phyloP scores from a whole-genome alignment of 2,797 vertebrate species.

The Enteromius fasciolatus region DNA sequence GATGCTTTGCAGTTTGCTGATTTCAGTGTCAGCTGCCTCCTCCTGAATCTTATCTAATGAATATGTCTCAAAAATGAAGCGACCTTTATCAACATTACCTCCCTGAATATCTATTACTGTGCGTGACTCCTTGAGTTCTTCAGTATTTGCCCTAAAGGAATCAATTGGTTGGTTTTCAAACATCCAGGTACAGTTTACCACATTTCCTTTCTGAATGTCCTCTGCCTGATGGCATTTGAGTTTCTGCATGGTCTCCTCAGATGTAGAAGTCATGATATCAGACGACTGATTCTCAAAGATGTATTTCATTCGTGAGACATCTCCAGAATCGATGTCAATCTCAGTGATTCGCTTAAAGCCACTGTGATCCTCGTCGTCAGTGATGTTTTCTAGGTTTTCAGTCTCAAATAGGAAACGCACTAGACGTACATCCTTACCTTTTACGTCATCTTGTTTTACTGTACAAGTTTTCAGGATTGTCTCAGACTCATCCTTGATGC shows the following conservation, averaged over 20 bases:
- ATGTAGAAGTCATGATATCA: conserved; percentile 87
- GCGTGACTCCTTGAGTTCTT: conserved; percentile 69
- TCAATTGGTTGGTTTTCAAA: conserved; percentile 91
- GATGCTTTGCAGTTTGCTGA: conserved; percentile 74
- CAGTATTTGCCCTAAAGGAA: conserved; percentile 76
- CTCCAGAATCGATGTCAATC: conserved; percentile 86
- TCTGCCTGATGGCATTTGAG: conserved; percentile 83
- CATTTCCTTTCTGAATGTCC: conserved; percentile 89
- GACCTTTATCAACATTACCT: conserved; percentile 86
- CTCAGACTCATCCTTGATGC: conserved; percentile 85
- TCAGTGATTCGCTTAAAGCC: conserved; percentile 82
- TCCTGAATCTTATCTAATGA: conserved; percentile 90
- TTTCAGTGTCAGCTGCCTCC: conserved; percentile 72
- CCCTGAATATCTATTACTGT: conserved; percentile 86
- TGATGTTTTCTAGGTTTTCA: conserved; percentile 88
- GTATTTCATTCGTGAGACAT: conserved; percentile 89
- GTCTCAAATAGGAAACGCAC: conserved; percentile 92
- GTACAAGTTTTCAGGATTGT: conserved; percentile 80
- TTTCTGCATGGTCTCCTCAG: conserved; percentile 83
- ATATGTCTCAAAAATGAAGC: conserved; percentile 91
- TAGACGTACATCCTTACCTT: conserved; percentile 86
- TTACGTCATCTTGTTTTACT: conserved; percentile 84
- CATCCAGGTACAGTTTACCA: conserved; percentile 87
- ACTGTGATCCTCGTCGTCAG: conserved; percentile 78
- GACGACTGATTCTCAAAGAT: conserved; percentile 89